phyloP scores from a whole-genome alignment of 2,113 vertebrate species.

The Notarius quadriscutis region DNA sequence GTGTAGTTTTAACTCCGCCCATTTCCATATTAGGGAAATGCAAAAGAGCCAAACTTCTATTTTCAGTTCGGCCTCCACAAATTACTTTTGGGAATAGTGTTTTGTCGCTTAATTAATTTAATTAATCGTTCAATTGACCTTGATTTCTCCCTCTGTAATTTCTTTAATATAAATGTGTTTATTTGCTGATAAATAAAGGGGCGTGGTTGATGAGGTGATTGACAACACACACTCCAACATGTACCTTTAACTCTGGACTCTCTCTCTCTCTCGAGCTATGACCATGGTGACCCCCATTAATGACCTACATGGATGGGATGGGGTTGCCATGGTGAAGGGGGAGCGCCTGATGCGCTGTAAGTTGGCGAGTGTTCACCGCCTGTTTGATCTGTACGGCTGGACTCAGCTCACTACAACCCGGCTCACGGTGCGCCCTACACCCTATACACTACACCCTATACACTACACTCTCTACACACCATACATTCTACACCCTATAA shows the following conservation, averaged over 20 bases:
- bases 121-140: too few species aligned
- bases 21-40: not conserved
- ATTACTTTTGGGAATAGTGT: too few species aligned
- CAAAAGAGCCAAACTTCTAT: not conserved
- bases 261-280: slow-evolving; percentile 71
- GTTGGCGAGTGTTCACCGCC: slow-evolving; percentile 86
- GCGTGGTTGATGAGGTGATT: not conserved
- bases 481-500: not conserved
- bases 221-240: too few species aligned
- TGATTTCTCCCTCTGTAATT: too few species aligned
- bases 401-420: slow-evolving; percentile 82
- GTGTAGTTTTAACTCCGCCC: not conserved
- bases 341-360: slow-evolving; percentile 95
- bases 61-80: not conserved
- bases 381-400: slow-evolving; percentile 95
- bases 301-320: slow-evolving; percentile 84
- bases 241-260: not conserved
- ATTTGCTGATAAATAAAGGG: too few species aligned
- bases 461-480: too few species aligned
- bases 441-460: not conserved
- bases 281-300: slow-evolving; percentile 89
- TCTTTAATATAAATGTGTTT: too few species aligned
- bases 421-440: not conserved
- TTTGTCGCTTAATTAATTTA: too few species aligned
- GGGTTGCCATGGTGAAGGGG: slow-evolving; percentile 84